Evolutionary conservation across 2,113 vertebrate species (phyloP).

Genomic region (Cygnus atratus): DNA sequence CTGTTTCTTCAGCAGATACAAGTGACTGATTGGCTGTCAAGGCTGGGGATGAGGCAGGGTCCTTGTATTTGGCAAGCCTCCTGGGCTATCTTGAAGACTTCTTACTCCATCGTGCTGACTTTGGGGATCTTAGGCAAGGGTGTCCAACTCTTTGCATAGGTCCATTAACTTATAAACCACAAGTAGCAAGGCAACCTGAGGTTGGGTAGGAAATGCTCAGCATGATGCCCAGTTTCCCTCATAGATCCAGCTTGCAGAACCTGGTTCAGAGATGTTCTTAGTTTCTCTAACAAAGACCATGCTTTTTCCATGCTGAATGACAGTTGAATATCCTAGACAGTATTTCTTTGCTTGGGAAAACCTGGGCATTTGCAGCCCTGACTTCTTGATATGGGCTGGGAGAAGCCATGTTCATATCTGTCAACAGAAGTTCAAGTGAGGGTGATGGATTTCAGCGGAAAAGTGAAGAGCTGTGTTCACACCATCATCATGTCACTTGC

Average conservation of each 20-base stretch:
- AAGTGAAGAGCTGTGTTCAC: neutral
- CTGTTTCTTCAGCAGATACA: neutral
- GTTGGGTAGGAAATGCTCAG: no score
- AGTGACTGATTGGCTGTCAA: neutral
- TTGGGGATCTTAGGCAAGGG: neutral
- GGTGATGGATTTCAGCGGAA: rapidly evolving
- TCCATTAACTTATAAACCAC: rapidly evolving
- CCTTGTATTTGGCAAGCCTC: neutral
- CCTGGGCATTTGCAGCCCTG: no score
- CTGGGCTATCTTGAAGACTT: neutral
- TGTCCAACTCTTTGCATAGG: neutral
- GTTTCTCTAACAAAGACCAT: no score
- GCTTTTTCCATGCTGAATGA: no score
- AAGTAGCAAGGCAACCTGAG: no score
- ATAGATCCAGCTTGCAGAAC: no score
- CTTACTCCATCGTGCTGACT: neutral
- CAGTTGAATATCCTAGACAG: no score
- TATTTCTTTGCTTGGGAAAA: no score
- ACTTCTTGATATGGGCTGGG: neutral
- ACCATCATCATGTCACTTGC: neutral
- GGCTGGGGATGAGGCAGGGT: neutral
- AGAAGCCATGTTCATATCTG: neutral
- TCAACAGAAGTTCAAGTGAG: neutral
- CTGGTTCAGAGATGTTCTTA: no score
- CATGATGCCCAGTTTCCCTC: no score